Base-by-base conservation (phyloP, 2,113 vertebrate species). In the Ellobius talpinus region DNA sequence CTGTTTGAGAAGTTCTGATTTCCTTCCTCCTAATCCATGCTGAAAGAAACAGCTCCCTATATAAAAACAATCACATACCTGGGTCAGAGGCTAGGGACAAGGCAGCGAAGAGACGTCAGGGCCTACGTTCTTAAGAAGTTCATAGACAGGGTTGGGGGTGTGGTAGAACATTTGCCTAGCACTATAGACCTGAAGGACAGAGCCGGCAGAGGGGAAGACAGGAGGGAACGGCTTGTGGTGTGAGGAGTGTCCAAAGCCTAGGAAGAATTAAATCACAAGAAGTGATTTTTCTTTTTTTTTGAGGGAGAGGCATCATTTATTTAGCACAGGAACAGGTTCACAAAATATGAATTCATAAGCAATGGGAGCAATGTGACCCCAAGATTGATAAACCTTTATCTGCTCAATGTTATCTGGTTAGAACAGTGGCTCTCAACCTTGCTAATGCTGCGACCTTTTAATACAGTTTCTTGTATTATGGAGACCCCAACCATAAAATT, bases 11-110 rank as follows among this genome's bases (percentile, higher is more conserved):
- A 86, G 19, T 47, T 72, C 77, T 50, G 39, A n/a, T 55, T 81
- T 89, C 82, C 39, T 93, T 74, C 50, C 61, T 94, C 78, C 72
- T 85, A 86, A 45, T 45, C 87, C 79, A 72, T 29, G 84, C 42
- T 55, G n/a, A 77, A 31, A 90, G 76, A 94, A 82, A 23, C 66
- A 74, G 87, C 45, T 52, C 12, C 81, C 50, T 16, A 19, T 39
- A 58, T 58, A 82, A 84, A 90, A 72, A 19, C 31, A n/a, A 76
- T 78, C 45, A 74, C 5, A 31, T 16, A 55, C 50, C 47, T 7
- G 8, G 5, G 14, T 63, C 21, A 70, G 5, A 47, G 52, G 52
- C 79, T 68, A 31, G 42, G 85, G 5, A 78, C 31, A 55, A 10
- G 79, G 78, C 36, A 68, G 36, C 26, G 52, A 87, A 93, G 29